Evolutionary conservation across 2,888 invertebrate genomes (phyloP).

Genomic region (Galeruca laticollis): DNA sequence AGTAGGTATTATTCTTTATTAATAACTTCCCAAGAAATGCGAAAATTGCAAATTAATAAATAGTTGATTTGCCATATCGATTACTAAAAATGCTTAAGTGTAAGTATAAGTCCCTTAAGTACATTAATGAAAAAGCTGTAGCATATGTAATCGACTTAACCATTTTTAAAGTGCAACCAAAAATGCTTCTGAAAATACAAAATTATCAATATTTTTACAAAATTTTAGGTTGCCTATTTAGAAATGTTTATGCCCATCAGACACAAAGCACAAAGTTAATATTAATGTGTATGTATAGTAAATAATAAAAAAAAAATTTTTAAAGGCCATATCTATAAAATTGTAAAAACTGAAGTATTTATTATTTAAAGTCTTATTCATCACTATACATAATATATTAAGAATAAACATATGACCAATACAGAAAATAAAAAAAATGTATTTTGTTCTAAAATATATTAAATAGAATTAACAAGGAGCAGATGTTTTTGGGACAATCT

Average conservation of each 20-base stretch:
- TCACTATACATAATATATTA: neutral
- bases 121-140: slow-evolving; percentile 18
- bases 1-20: slow-evolving; percentile 10
- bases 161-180: slow-evolving; percentile 33
- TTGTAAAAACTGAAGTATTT: neutral
- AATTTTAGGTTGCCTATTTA: no score
- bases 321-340: neutral
- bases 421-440: no score
- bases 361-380: slow-evolving; percentile 1
- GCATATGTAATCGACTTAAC: slow-evolving; percentile 8
- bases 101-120: slow-evolving; percentile 28
- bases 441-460: no score
- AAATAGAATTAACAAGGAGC: no score
- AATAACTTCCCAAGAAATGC: slow-evolving; percentile 27
- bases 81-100: slow-evolving; percentile 23
- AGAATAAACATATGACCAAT: no score
- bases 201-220: neutral
- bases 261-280: slow-evolving; percentile 1
- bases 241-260: neutral
- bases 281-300: neutral
- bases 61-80: slow-evolving; percentile 31
- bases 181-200: slow-evolving; percentile 11
- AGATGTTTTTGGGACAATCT: no score
- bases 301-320: neutral
- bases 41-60: slow-evolving; percentile 27